phyloP scores from a whole-genome alignment of 2,888 invertebrate genomes.

The Agonopterix heracliana region DNA sequence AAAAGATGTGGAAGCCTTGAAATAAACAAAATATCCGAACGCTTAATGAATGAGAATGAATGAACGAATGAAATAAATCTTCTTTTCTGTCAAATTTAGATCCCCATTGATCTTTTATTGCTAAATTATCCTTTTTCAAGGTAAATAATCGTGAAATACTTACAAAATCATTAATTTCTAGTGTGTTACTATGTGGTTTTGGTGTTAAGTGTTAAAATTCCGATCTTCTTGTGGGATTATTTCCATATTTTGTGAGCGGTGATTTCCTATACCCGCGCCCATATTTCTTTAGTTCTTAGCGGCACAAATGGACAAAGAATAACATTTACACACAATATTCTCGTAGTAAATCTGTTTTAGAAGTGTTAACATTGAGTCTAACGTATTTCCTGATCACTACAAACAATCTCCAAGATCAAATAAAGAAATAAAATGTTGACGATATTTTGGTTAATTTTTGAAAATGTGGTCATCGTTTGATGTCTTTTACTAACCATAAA shows the following conservation, averaged over 20 bases:
- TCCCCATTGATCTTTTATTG: constrained; percentile 13
- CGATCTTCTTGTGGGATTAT: constrained; percentile 15
- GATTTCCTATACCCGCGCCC: constrained; percentile 16
- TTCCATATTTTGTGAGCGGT: constrained; percentile 15
- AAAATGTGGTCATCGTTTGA: too few species aligned
- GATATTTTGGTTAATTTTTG: too few species aligned
- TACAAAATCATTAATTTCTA: constrained; percentile 28
- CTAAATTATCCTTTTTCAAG: constrained; percentile 22
- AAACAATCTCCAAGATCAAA: too few species aligned
- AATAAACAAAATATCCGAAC: too few species aligned
- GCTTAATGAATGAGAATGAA: not conserved
- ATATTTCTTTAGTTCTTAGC: constrained; percentile 5
- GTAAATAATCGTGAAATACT: constrained; percentile 40
- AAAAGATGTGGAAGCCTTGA: too few species aligned
- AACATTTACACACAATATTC: not conserved
- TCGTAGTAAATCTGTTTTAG: too few species aligned
- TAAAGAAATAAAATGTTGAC: too few species aligned
- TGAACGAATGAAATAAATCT: not conserved
- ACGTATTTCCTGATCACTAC: too few species aligned
- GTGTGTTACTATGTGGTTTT: constrained; percentile 11
- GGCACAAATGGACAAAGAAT: constrained; percentile 2
- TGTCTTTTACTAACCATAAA: too few species aligned
- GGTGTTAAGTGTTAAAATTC: constrained; percentile 7
- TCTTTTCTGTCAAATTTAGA: constrained; percentile 16
- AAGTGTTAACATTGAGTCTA: too few species aligned